Percentiles rank a stretch among this genome's conserved stretches.
These are phyloP conservation scores for Anneissia japonica DNA, from an alignment of 35 echinoderm and acorn worm genomes.

Conservation along the genomic window DNA sequence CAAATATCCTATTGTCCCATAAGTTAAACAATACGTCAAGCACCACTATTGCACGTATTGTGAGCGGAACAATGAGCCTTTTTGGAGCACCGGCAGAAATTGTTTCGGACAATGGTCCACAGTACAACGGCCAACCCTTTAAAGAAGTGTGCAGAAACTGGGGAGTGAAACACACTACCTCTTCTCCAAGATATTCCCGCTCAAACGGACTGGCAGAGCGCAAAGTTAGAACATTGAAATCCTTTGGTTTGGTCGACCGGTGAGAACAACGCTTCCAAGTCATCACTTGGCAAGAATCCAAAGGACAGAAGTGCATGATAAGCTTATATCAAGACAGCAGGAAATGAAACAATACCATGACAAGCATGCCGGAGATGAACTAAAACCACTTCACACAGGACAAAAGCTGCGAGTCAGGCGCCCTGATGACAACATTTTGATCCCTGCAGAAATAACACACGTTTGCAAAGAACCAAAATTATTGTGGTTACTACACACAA, in stretches of 20 bases:
- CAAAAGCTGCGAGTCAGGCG: too few relatives aligned
- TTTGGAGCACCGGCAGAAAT: conserved; percentile 48
- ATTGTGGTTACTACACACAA: too few relatives aligned
- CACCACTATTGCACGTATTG: conserved; percentile 12
- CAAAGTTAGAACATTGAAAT: conserved; percentile 55
- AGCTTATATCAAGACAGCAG: too few relatives aligned
- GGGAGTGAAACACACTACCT: conserved; percentile 49
- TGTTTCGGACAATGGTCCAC: conserved; percentile 51
- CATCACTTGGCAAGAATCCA: too few relatives aligned
- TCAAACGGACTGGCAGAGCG: conserved; percentile 49
- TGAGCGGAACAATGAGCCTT: conserved; percentile 30
- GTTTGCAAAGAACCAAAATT: too few relatives aligned
- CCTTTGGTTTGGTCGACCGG: conserved; percentile 37
- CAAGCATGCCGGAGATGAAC: too few relatives aligned
- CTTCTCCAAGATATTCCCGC: conserved; percentile 40
- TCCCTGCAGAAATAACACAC: too few relatives aligned
- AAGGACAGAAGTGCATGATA: too few relatives aligned
- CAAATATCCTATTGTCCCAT: conserved; percentile 46
- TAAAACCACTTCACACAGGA: too few relatives aligned
- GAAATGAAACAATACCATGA: too few relatives aligned
- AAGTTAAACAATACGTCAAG: conserved; percentile 37
- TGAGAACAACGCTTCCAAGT: conserved; percentile 39
- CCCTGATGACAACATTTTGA: too few relatives aligned
- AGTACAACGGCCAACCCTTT: conserved; percentile 43
- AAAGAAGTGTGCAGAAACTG: conserved; percentile 41